Base-by-base conservation (phyloP, 2,888 invertebrate genomes). In the Monochamus alternatus region DNA sequence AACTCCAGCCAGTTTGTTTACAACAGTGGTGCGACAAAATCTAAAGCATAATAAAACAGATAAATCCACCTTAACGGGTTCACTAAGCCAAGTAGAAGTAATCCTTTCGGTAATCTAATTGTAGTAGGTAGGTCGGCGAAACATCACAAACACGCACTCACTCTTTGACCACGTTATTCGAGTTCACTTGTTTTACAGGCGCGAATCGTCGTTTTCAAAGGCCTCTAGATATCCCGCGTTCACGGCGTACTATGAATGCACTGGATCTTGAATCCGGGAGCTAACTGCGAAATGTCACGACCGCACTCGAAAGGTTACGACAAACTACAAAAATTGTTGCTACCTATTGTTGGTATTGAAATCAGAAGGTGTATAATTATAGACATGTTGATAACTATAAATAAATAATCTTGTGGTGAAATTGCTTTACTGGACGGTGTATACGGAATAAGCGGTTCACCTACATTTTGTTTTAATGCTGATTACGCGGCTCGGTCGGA, bases 231-330 rank as follows among this genome's bases (percentile, higher is more conserved):
- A 83, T 82, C 81, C 84, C 85, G 86, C 85, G 84, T 74, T 77
- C 81, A 75, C 77, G 79, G 79, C 81, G 77, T 78, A 81, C 83
- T 84, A 84, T 80, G 81, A 83, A 80, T 83, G 83, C 82, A 86
- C 85, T 85, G 86, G 84, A 83, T 84, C 83, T 85, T 83, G 81
- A 82, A 84, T 83, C 85, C 85, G 81, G 85, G 85, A 84, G 81
- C 82, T 78, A 69, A 70, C 78, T 77, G 82, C 86, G 86, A 83
- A 65, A 64, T 55, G 78, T 72, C 74, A 76, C 80, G 80, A 82
- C 70, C 71, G 62, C 60, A 9, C 67, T 52, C 78, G 78, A 71
- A 38, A 44, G 5, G 43, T 31, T 66, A 70, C 78, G 78, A 78
- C 67, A 59, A 71, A 65, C 52, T 52, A 73, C 68, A 76, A 71